phyloP scores from a whole-genome alignment of 2,888 invertebrate genomes.

The Drymonia ruficornis region DNA sequence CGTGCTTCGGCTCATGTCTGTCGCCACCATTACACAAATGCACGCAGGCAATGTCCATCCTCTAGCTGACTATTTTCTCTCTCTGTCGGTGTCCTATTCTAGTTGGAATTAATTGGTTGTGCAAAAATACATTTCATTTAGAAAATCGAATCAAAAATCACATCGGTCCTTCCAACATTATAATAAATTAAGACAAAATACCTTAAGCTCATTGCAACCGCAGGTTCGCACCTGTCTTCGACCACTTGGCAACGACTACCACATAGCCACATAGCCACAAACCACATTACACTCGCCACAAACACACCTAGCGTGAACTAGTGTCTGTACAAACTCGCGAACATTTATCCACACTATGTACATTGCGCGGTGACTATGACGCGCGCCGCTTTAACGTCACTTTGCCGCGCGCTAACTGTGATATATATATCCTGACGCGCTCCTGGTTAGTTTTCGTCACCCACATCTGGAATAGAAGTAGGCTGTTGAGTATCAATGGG shows the following conservation, averaged over 20 bases:
- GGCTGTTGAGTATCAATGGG: not conserved
- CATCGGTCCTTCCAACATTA: not conserved
- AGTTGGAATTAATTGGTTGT: too few relatives aligned
- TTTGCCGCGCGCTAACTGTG: conserved; percentile 94
- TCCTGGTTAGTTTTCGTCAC: conserved; percentile 91
- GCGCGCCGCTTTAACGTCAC: conserved; percentile 94
- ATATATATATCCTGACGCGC: conserved; percentile 93
- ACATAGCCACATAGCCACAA: not conserved
- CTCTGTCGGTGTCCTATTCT: too few relatives aligned
- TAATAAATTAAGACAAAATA: not conserved
- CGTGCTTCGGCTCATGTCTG: too few relatives aligned
- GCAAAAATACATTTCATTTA: too few relatives aligned
- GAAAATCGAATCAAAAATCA: not conserved
- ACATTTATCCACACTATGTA: conserved; percentile 7
- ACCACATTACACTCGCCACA: conserved; percentile 5
- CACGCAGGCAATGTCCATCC: too few relatives aligned
- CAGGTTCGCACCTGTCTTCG: not conserved
- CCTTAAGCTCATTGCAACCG: conserved; percentile 1
- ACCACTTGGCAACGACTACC: not conserved
- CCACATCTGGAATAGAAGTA: conserved; percentile 89
- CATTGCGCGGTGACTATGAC: conserved; percentile 75
- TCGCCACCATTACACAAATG: too few relatives aligned
- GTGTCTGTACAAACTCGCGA: conserved; percentile 21
- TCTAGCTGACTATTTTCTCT: too few relatives aligned
- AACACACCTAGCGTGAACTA: conserved; percentile 29